Conservation (phyloP, 2,888 invertebrate species). For the Phrixothrix hirtus region DNA sequence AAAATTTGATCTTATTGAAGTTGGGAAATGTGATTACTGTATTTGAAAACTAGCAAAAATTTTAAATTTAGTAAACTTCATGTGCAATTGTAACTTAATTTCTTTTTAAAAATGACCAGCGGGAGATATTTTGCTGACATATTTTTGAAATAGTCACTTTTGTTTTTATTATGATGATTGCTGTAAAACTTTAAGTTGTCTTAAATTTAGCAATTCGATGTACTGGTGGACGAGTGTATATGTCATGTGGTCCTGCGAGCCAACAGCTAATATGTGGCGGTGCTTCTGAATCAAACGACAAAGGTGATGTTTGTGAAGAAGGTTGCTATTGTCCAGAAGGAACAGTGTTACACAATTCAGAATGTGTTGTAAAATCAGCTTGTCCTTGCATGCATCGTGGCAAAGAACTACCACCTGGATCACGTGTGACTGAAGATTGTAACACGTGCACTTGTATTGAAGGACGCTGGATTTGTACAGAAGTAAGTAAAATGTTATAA, state of each 20-base stretch:
- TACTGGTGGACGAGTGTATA: slow-evolving; percentile 73
- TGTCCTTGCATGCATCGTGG: slow-evolving; percentile 83
- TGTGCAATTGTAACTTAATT: too few species aligned
- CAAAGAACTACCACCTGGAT: slow-evolving; percentile 71
- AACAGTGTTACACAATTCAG: slow-evolving; percentile 71
- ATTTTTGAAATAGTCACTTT: too few species aligned
- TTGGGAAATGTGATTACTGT: too few species aligned
- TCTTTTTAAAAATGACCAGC: too few species aligned
- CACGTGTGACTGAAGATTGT: slow-evolving; percentile 75
- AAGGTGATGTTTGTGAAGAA: slow-evolving; percentile 68
- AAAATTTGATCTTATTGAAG: too few species aligned
- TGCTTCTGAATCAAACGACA: slow-evolving; percentile 46
- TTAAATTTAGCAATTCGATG: slow-evolving; percentile 71
- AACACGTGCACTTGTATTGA: slow-evolving; percentile 79
- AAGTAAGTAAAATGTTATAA: slow-evolving; percentile 51
- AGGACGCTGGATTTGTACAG: slow-evolving; percentile 81
- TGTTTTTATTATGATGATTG: too few species aligned
- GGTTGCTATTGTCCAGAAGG: slow-evolving; percentile 91
- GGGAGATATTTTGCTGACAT: too few species aligned
- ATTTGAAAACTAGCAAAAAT: too few species aligned
- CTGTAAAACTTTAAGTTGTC: background rate
- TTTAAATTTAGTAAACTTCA: too few species aligned
- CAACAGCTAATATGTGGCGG: slow-evolving; percentile 75
- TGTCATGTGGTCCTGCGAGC: slow-evolving; percentile 71
- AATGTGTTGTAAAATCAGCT: slow-evolving; percentile 69